A percentile compares a stretch with the other conserved stretches of the same genome.
Evolutionary conservation across 64 coral and sea anemone genomes (phyloP).

Genomic region (Montipora cactus): DNA sequence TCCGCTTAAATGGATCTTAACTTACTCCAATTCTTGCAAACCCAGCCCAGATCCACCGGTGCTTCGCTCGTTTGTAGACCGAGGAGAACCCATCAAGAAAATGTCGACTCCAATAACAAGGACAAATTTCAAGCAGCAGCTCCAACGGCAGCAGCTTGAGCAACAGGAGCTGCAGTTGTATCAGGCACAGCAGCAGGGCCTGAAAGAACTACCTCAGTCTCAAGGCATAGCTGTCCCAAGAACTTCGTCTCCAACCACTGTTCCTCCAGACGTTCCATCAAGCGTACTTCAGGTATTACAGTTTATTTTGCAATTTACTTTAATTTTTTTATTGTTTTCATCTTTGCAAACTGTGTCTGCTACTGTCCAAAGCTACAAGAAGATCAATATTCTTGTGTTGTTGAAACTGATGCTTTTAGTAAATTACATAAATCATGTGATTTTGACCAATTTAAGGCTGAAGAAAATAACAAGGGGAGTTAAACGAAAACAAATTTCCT

Average conservation of each 20-base stretch:
- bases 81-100: constrained; percentile 36
- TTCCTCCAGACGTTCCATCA: constrained; percentile 82
- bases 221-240: constrained; percentile 83
- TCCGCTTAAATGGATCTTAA: constrained; percentile 38
- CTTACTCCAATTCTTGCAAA: constrained; percentile 26
- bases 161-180: constrained; percentile 74
- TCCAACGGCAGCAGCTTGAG: constrained; percentile 85
- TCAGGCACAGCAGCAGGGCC: constrained; percentile 5
- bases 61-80: neutral
- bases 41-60: neutral
- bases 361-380: too few relatives aligned
- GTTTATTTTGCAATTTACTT: neutral
- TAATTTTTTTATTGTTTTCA: neutral
- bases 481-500: neutral
- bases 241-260: constrained; percentile 46
- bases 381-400: neutral
- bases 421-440: neutral
- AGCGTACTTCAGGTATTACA: constrained; percentile 83
- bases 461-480: neutral
- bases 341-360: neutral
- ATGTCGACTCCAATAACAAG: constrained; percentile 91
- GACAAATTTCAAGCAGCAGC: constrained; percentile 91
- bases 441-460: neutral
- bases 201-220: neutral
- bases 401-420: neutral